A percentile compares a stretch with the other conserved stretches of the same genome.
Evolutionary conservation across 2,888 invertebrate species (phyloP).

Genomic region (Tipula vernalis): DNA sequence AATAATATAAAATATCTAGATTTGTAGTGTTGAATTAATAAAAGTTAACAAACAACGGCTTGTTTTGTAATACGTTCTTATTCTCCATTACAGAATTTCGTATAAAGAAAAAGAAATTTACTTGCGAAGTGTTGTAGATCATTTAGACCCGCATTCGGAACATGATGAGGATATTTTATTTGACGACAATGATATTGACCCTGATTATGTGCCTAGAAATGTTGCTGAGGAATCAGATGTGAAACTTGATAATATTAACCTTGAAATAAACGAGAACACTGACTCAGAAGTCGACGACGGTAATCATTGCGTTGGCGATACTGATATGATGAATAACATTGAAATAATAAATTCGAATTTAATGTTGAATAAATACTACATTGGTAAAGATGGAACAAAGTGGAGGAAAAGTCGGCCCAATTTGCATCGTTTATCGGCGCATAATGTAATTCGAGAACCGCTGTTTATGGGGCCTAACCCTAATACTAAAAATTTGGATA

Average conservation of each 20-base stretch:
- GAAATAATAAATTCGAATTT: background rate
- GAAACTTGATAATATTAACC: background rate
- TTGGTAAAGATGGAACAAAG: background rate
- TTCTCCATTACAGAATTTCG: too few species aligned
- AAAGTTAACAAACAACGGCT: too few species aligned
- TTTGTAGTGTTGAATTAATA: too few species aligned
- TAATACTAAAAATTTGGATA: background rate
- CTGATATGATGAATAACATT: background rate
- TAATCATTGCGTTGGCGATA: background rate
- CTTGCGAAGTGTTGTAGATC: too few species aligned
- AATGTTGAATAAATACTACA: background rate
- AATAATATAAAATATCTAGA: too few species aligned
- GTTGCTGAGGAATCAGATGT: background rate
- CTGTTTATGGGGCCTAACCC: background rate
- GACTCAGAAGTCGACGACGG: background rate
- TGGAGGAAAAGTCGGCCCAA: background rate
- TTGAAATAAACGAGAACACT: background rate
- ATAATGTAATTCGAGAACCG: background rate
- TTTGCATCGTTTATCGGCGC: background rate
- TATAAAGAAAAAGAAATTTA: too few species aligned
- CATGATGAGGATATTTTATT: too few species aligned
- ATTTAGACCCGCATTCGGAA: too few species aligned
- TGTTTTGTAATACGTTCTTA: too few species aligned
- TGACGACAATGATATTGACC: too few species aligned
- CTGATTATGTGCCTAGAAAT: background rate